Percentiles rank a stretch among this genome's conserved stretches.
phyloP scores from a whole-genome alignment of 1,140 invertebrate species.

The Lithobius niger region DNA sequence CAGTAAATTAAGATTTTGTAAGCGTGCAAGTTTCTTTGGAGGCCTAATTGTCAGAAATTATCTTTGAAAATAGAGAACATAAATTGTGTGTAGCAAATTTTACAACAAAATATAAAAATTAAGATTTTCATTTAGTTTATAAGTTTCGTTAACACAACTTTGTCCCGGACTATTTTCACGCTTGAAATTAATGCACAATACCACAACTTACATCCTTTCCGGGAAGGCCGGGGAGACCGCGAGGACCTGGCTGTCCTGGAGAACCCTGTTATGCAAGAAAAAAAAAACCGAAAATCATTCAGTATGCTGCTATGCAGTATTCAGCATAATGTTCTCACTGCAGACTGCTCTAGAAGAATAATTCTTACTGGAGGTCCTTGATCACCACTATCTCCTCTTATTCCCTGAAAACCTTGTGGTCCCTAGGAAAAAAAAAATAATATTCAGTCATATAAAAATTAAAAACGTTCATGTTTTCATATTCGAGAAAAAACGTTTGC shows the following conservation, averaged over 20 bases:
- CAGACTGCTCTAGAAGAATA: background rate
- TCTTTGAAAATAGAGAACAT: no score
- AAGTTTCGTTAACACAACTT: no score
- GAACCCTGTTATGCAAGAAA: constrained; percentile 46
- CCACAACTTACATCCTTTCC: constrained; percentile 59
- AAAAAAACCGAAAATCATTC: no score
- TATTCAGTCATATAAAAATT: constrained; percentile 2
- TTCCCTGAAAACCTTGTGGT: constrained; percentile 57
- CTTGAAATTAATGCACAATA: no score
- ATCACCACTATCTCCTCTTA: constrained; percentile 59
- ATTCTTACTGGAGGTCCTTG: constrained; percentile 39
- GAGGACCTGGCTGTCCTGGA: constrained; percentile 37
- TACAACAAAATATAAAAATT: no score
- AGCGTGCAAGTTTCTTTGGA: no score
- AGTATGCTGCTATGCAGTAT: no score
- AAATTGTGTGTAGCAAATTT: no score
- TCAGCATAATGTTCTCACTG: no score
- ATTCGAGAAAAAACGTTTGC: background rate
- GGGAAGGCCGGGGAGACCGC: constrained; percentile 49
- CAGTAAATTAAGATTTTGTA: constrained; percentile 10
- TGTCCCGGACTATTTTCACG: no score
- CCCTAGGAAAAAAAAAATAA: constrained; percentile 32
- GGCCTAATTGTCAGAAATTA: no score
- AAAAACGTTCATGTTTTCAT: constrained; percentile 4
- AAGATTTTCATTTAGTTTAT: no score